Evolutionary conservation across 1,140 invertebrate genomes (phyloP).

Genomic region (Andrena cerasifolii): DNA sequence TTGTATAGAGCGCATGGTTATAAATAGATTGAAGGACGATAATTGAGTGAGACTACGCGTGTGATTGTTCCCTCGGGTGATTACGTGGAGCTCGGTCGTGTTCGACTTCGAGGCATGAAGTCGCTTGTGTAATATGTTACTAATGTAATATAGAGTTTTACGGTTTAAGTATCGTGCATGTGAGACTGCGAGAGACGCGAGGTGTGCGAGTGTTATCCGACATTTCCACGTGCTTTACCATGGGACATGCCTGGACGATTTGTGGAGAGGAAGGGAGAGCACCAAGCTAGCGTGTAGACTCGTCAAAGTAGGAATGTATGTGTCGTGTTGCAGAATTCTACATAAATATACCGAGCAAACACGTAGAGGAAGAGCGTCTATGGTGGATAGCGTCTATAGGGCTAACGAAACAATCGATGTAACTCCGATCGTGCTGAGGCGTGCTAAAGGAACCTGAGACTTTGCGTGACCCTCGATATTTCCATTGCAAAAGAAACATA

Average conservation of each 20-base stretch:
- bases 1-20: slow-evolving; percentile 76
- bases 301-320: slow-evolving; percentile 59
- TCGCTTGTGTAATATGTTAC: slow-evolving; percentile 68
- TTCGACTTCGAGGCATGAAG: slow-evolving; percentile 39
- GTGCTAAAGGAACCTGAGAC: slow-evolving; percentile 25
- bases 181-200: slow-evolving; percentile 41
- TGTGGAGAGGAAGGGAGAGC: slow-evolving; percentile 19
- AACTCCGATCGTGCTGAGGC: slow-evolving; percentile 52
- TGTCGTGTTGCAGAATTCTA: slow-evolving; percentile 57
- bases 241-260: slow-evolving; percentile 3
- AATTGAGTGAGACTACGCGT: slow-evolving; percentile 35
- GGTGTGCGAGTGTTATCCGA: not conserved
- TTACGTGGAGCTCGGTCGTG: slow-evolving; percentile 37
- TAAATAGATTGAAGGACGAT: slow-evolving; percentile 65
- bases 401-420: slow-evolving; percentile 55
- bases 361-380: slow-evolving; percentile 49
- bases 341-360: slow-evolving; percentile 53
- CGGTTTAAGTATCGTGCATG: slow-evolving; percentile 62
- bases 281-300: slow-evolving; percentile 51
- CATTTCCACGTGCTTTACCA: slow-evolving; percentile 29
- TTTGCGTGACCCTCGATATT: slow-evolving; percentile 44
- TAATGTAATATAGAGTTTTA: slow-evolving; percentile 78
- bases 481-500: slow-evolving; percentile 36
- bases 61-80: slow-evolving; percentile 44
- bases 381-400: slow-evolving; percentile 40